Percentiles rank a stretch among this genome's conserved stretches.
Evolutionary conservation across 1,140 invertebrate genomes (phyloP).

Genomic region (Drosophila parvula): DNA sequence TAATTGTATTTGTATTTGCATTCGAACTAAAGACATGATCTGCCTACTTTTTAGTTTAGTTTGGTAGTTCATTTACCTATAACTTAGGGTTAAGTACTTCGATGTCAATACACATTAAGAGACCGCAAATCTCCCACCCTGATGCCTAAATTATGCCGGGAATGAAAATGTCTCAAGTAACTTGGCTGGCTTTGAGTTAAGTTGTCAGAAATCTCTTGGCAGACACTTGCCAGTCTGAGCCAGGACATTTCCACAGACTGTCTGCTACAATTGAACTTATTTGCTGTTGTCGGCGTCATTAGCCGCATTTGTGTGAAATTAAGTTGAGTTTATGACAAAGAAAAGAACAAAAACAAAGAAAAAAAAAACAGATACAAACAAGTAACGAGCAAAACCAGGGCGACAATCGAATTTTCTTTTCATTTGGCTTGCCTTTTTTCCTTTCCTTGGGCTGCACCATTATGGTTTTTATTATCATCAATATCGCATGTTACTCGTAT

Average conservation of each 20-base stretch:
- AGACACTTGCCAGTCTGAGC: slow-evolving; percentile 62
- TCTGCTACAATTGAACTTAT: slow-evolving; percentile 59
- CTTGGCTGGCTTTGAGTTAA: slow-evolving; percentile 39
- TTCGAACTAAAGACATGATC: too few species aligned
- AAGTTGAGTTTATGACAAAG: slow-evolving; percentile 76
- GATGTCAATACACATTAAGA: background rate
- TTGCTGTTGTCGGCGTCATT: slow-evolving; percentile 68
- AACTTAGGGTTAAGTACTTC: background rate
- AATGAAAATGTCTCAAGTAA: slow-evolving; percentile 23
- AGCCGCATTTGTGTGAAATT: slow-evolving; percentile 77
- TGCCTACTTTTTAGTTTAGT: too few species aligned
- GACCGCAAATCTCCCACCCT: background rate
- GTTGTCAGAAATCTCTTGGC: slow-evolving; percentile 42
- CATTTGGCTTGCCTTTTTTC: slow-evolving; percentile 14
- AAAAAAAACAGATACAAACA: background rate
- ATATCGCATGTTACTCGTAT: slow-evolving; percentile 68
- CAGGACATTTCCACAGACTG: slow-evolving; percentile 28
- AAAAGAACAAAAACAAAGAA: slow-evolving; percentile 14
- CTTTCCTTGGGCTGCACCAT: slow-evolving; percentile 44
- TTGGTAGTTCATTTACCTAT: background rate
- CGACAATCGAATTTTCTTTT: slow-evolving; percentile 50
- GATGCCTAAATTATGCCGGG: background rate
- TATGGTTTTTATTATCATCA: slow-evolving; percentile 80
- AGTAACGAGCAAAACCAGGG: slow-evolving; percentile 6
- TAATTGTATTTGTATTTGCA: too few species aligned